These are phyloP conservation scores for Tinea trinotella DNA, from an alignment of 2,888 invertebrate species.

Conservation along the genomic window DNA sequence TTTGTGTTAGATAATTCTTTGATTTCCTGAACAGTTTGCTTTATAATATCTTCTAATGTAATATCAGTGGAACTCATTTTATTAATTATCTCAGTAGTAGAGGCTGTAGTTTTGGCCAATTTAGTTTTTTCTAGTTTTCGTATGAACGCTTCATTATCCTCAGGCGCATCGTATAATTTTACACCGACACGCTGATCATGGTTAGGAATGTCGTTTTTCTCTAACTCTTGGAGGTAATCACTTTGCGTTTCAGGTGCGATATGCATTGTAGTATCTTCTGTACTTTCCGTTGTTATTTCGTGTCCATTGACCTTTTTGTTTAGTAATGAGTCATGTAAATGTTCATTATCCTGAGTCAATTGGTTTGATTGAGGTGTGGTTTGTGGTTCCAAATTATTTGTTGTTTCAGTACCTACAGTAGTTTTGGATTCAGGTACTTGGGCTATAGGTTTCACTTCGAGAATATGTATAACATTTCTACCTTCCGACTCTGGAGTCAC, in stretches of 20 bases:
- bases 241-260: background rate
- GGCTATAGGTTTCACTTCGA: conserved; percentile 24
- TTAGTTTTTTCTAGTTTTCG: background rate
- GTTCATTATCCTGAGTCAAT: conserved; percentile 17
- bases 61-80: background rate
- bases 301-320: background rate
- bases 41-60: too few species aligned
- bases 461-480: conserved; percentile 1
- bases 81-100: conserved; percentile 27
- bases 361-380: background rate
- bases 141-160: background rate
- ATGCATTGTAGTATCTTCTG: background rate
- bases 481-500: conserved; percentile 1
- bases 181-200: too few species aligned
- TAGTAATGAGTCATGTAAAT: background rate
- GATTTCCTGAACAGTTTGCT: too few species aligned
- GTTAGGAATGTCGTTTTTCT: background rate
- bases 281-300: background rate
- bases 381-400: conserved; percentile 20
- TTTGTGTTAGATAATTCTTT: too few species aligned
- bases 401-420: conserved; percentile 21
- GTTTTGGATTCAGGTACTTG: conserved; percentile 25
- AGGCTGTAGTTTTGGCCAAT: conserved; percentile 15
- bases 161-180: background rate
- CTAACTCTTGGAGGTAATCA: background rate